Evolutionary conservation across 1,140 invertebrate species (phyloP).

Genomic region (Drosophila bocki): DNA sequence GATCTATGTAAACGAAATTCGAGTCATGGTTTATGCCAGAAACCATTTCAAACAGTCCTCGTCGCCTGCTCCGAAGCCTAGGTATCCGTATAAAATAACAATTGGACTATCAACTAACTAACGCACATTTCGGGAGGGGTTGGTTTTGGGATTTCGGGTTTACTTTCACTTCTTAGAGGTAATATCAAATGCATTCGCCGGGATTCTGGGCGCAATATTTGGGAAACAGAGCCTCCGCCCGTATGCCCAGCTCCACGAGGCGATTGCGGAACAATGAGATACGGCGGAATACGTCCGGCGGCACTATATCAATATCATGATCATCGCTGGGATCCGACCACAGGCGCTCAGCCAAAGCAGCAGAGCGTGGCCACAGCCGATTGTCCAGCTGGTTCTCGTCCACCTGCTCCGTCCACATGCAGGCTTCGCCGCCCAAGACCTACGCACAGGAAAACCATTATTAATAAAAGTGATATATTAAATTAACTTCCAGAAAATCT

Average conservation of each 20-base stretch:
- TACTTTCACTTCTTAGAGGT: constrained; percentile 63
- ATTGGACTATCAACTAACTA: constrained; percentile 80
- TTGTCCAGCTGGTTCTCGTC: constrained; percentile 87
- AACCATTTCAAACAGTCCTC: constrained; percentile 59
- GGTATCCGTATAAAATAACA: constrained; percentile 75
- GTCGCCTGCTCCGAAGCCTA: constrained; percentile 51
- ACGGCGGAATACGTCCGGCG: constrained; percentile 78
- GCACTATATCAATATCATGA: constrained; percentile 75
- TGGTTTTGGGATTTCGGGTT: constrained; percentile 11
- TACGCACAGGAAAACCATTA: constrained; percentile 26
- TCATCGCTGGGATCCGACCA: constrained; percentile 84
- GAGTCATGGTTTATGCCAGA: constrained; percentile 56
- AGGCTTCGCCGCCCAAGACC: constrained; percentile 89
- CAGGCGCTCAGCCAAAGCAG: constrained; percentile 88
- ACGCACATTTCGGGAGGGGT: constrained; percentile 50
- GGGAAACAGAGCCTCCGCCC: constrained; percentile 89
- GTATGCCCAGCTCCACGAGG: constrained; percentile 87
- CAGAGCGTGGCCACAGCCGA: constrained; percentile 90
- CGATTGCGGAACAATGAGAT: constrained; percentile 86
- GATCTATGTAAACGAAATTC: constrained; percentile 58
- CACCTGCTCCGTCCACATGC: constrained; percentile 90
- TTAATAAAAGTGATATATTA: neutral
- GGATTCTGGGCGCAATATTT: constrained; percentile 90
- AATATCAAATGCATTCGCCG: constrained; percentile 85
- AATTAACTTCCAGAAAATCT: neutral